Percentiles rank a stretch among this genome's conserved stretches.
phyloP scores from a whole-genome alignment of 2,888 invertebrate species.

The Aleiodes alternator region DNA sequence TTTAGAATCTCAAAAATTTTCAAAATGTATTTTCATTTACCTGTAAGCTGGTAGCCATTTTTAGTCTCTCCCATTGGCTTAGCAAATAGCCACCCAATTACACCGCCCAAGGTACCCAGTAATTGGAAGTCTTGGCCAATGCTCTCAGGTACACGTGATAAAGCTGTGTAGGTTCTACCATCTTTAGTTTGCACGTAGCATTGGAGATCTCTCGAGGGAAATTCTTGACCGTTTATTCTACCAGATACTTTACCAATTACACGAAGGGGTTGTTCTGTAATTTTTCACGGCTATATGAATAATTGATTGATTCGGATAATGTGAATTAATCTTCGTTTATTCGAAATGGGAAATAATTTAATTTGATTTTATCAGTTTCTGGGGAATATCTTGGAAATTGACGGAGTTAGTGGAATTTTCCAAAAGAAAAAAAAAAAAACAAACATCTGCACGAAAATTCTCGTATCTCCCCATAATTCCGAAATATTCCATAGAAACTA shows the following conservation, averaged over 20 bases:
- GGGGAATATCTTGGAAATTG: too few relatives aligned
- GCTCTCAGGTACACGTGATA: slow-evolving; percentile 86
- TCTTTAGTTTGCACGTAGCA: slow-evolving; percentile 93
- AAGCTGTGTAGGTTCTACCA: slow-evolving; percentile 92
- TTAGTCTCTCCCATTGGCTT: slow-evolving; percentile 83
- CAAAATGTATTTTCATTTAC: slow-evolving; percentile 1
- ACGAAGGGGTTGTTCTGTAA: slow-evolving; percentile 86
- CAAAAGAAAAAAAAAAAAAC: too few relatives aligned
- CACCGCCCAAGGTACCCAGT: slow-evolving; percentile 88
- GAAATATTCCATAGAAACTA: too few relatives aligned
- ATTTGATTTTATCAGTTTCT: too few relatives aligned
- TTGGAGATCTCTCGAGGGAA: slow-evolving; percentile 89
- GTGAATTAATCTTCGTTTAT: neutral
- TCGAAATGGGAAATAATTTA: too few relatives aligned
- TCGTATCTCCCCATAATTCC: too few relatives aligned
- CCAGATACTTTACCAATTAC: slow-evolving; percentile 94
- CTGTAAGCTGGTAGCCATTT: slow-evolving; percentile 94
- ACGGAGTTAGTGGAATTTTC: too few relatives aligned
- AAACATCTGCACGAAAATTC: too few relatives aligned
- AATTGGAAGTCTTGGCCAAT: slow-evolving; percentile 89
- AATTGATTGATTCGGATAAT: too few relatives aligned
- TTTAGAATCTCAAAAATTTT: too few relatives aligned
- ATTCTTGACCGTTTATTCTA: slow-evolving; percentile 84
- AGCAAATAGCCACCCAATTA: slow-evolving; percentile 96
- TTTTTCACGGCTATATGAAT: slow-evolving; percentile 2